Conservation (phyloP, 1,140 invertebrate genomes). For the Drosophila micromelanica region DNA sequence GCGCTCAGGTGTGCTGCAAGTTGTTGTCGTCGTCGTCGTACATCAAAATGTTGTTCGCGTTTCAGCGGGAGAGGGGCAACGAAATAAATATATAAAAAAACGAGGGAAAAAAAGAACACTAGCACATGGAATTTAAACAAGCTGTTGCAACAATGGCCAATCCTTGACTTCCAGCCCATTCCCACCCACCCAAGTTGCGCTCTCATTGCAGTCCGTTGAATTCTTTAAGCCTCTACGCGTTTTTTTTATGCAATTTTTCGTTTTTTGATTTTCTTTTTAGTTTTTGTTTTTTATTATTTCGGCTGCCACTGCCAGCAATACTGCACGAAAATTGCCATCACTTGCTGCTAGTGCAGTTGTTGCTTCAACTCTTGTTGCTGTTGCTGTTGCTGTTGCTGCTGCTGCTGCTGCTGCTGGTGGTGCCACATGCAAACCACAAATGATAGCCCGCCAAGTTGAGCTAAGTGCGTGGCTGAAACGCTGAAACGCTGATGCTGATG, state of each 20-base stretch:
- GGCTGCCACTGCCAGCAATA: conserved; percentile 13
- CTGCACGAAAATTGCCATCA: conserved; percentile 30
- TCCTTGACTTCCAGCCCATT: background rate
- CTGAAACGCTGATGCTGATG: conserved; percentile 6
- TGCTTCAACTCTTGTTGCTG: conserved; percentile 7
- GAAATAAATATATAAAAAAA: conserved; percentile 22
- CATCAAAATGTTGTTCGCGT: conserved; percentile 19
- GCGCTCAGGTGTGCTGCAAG: conserved; percentile 10
- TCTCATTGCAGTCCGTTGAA: conserved; percentile 50
- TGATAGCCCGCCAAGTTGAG: conserved; percentile 24
- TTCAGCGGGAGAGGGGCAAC: conserved; percentile 11
- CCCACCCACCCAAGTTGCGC: conserved; percentile 12
- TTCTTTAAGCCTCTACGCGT: conserved; percentile 53
- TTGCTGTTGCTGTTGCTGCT: too few relatives aligned
- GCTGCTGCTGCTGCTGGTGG: conserved; percentile 9
- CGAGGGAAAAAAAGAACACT: conserved; percentile 28
- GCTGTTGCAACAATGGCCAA: conserved; percentile 47
- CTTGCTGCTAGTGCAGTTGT: conserved; percentile 13
- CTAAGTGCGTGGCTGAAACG: conserved; percentile 18
- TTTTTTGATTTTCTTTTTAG: conserved; percentile 11
- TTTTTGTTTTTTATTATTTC: conserved; percentile 8
- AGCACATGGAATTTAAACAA: conserved; percentile 59
- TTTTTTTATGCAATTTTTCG: conserved; percentile 48
- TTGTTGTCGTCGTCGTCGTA: conserved; percentile 18
- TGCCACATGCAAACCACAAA: conserved; percentile 32